A percentile compares a stretch with the other conserved stretches of the same genome.
Evolutionary conservation across 1,140 invertebrate genomes (phyloP).

Genomic region (Orchestia grillus): DNA sequence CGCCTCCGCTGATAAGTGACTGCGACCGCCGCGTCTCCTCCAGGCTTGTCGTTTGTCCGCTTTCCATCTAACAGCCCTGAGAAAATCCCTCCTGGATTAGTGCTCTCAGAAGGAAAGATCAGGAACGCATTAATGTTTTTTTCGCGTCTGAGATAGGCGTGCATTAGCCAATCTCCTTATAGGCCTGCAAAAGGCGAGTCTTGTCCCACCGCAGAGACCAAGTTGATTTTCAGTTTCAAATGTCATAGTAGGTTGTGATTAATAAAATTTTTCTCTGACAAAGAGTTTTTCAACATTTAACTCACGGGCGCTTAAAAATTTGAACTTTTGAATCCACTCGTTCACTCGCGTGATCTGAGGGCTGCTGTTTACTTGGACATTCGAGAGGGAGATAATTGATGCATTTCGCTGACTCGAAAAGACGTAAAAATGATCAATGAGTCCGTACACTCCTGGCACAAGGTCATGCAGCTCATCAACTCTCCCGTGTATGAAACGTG

Average conservation of each 20-base stretch:
- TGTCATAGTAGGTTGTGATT: neutral
- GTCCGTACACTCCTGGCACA: neutral
- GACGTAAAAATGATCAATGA: neutral
- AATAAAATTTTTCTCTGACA: neutral
- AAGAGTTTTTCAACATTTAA: neutral
- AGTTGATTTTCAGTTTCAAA: neutral
- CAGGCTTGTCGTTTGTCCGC: neutral
- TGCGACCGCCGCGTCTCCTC: neutral
- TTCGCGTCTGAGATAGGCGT: neutral
- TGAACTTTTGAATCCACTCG: neutral
- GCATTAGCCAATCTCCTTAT: neutral
- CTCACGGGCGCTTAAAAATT: neutral
- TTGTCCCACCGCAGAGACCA: neutral
- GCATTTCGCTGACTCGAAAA: neutral
- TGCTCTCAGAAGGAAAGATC: constrained; percentile 19
- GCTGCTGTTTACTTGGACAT: neutral
- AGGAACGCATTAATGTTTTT: constrained; percentile 23
- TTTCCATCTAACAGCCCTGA: constrained; percentile 10
- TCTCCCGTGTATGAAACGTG: neutral
- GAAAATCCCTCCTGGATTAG: constrained; percentile 10
- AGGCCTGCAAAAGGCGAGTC: neutral
- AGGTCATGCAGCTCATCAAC: neutral
- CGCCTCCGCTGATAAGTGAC: neutral
- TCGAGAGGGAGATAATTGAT: neutral
- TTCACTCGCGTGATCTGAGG: neutral